Evolutionary conservation across 2,888 invertebrate genomes (phyloP).

Genomic region (Folsomia manolachei): DNA sequence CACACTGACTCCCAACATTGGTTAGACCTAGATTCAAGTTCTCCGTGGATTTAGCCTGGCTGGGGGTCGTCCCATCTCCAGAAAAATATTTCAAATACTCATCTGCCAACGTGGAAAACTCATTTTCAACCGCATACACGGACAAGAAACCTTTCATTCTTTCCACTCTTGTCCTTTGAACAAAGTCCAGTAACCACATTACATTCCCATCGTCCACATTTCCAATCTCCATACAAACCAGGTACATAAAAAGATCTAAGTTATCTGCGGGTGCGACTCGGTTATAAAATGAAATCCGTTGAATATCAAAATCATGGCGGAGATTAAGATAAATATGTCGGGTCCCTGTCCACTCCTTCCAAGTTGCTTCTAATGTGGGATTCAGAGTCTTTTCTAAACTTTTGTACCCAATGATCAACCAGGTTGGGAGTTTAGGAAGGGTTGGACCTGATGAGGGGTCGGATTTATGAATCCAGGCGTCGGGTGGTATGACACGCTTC

Average conservation of each 20-base stretch:
- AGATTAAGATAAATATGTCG: constrained; percentile 56
- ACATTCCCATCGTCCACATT: constrained; percentile 52
- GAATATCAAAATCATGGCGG: constrained; percentile 54
- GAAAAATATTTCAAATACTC: constrained; percentile 4
- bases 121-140: constrained; percentile 52
- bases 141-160: constrained; percentile 55
- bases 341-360: constrained; percentile 57
- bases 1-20: constrained; percentile 19
- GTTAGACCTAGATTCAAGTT: neutral
- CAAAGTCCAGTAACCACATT: constrained; percentile 54
- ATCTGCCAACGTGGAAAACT: constrained; percentile 8
- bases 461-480: constrained; percentile 49
- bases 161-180: constrained; percentile 55
- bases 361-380: constrained; percentile 52
- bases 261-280: constrained; percentile 53
- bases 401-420: constrained; percentile 54
- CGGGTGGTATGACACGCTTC: constrained; percentile 53
- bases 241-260: constrained; percentile 55
- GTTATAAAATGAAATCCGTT: constrained; percentile 54
- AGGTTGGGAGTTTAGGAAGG: constrained; percentile 30
- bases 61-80: neutral
- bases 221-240: constrained; percentile 55
- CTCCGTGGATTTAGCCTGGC: neutral
- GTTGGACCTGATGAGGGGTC: neutral
- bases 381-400: constrained; percentile 53